Evolutionary conservation across 2,113 vertebrate species (phyloP), one percentile per base, ranked within the genome.

Genomic region (Micromys minutus): DNA sequence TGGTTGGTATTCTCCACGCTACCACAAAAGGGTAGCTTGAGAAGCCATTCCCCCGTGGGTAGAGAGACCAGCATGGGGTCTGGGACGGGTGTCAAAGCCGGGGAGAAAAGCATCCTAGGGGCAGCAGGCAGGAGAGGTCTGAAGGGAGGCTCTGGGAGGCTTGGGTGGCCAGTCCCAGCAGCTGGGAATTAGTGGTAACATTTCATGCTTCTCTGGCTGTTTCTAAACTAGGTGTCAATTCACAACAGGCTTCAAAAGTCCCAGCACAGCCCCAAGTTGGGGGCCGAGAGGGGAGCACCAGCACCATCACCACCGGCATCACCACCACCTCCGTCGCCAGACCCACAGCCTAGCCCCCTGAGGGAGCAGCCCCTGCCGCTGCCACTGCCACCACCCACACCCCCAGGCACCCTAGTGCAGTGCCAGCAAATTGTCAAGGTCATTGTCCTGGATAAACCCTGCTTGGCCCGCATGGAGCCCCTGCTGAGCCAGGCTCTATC

Each of bases 151-250:
- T 97, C 97, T 95, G 98, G 84, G 84, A 52, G 84, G 84, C 29
- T 87, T 36, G 84, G 98, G 98, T 97, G 98, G 98, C 98, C 98
- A 97, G 96, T 93, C 97, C 97, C 83, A 97, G 98, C 97, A 96
- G 98, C 98, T 97, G 98, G 98, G 98, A 98, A 94, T 99, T 99
- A 99, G 99, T 99, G 98, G 99, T 99, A 99, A 99, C 99, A 99
- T 99, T 99, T 99, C 99, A 99, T 99, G 99, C 99, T 98, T 99
- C 99, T 99, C 99, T 99, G 99, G 99, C 99, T 99, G 99, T 99
- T 99, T 99, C 99, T 99, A 99, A 99, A 99, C 99, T 99, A 99
- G 99, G 99, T 99, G 99, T 99, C 99, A 99, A 99, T 99, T 99
- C 99, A 99, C 99, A 99, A 99, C 99, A 99, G 99, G 99, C 99